phyloP scores from a whole-genome alignment of 1,140 invertebrate genomes.

The Zophobas atratus region DNA sequence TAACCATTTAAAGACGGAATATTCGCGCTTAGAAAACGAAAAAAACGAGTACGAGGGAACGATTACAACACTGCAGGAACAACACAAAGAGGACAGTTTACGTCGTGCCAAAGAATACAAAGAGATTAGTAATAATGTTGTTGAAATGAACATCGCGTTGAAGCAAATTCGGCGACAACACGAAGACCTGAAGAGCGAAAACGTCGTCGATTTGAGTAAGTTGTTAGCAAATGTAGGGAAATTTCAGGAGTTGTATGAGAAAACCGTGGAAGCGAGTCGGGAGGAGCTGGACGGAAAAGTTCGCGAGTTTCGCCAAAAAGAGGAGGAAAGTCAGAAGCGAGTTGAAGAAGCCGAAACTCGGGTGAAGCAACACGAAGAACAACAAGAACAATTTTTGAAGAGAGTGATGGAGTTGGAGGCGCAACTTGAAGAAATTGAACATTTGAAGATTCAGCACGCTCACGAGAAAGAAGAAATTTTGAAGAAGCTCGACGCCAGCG shows the following conservation, averaged over 20 bases:
- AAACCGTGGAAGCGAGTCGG: slow-evolving; percentile 3
- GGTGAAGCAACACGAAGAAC: slow-evolving; percentile 5
- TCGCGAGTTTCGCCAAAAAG: not conserved
- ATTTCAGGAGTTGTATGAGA: slow-evolving; percentile 14
- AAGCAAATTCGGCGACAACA: slow-evolving; percentile 61
- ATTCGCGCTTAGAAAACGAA: slow-evolving; percentile 66
- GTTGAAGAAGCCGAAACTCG: not conserved
- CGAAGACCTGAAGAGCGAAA: slow-evolving; percentile 55
- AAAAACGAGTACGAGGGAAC: slow-evolving; percentile 63
- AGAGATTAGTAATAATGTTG: too few relatives aligned
- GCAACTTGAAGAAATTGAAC: slow-evolving; percentile 3
- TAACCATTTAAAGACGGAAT: slow-evolving; percentile 58
- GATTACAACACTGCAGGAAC: slow-evolving; percentile 50
- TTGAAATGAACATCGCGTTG: too few relatives aligned
- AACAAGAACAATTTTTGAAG: not conserved
- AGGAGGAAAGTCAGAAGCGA: not conserved
- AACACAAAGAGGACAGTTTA: slow-evolving; percentile 54
- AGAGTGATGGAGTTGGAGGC: not conserved
- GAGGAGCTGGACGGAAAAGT: not conserved
- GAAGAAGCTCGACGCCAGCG: slow-evolving; percentile 59
- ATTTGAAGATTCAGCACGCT: not conserved
- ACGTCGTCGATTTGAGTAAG: slow-evolving; percentile 19
- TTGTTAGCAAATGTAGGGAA: slow-evolving; percentile 7
- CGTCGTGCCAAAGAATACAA: not conserved
- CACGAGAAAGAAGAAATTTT: not conserved